phyloP scores from a whole-genome alignment of 2,888 invertebrate genomes.

The Noctua pronuba region DNA sequence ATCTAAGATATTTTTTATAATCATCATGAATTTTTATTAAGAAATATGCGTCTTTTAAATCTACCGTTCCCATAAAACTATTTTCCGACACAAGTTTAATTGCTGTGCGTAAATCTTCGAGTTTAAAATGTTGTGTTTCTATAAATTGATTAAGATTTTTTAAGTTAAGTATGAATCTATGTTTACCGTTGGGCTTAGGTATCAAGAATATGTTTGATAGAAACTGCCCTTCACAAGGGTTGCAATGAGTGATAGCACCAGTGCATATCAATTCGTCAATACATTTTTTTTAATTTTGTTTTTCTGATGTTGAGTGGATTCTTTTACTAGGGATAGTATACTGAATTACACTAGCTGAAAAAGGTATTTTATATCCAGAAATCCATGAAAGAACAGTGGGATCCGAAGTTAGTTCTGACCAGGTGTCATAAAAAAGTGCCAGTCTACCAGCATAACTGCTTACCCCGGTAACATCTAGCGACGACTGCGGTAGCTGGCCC shows the following conservation, averaged over 20 bases:
- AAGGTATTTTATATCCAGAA: not conserved
- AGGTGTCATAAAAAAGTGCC: not conserved
- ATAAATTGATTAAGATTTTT: not conserved
- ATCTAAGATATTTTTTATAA: constrained; percentile 6
- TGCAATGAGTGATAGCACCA: not conserved
- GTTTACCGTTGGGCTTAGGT: constrained; percentile 6
- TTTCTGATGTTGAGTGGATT: constrained; percentile 1
- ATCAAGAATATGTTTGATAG: constrained; percentile 2
- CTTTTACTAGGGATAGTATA: not conserved
- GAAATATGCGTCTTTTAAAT: not conserved
- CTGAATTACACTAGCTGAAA: not conserved
- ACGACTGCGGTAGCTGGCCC: not conserved
- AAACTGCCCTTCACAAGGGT: not conserved
- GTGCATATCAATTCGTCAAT: not conserved
- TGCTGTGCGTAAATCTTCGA: constrained; percentile 4
- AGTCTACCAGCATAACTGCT: not conserved
- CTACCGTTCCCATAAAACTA: not conserved
- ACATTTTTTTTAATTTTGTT: not conserved
- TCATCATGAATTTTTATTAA: not conserved
- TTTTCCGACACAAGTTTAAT: constrained; percentile 5
- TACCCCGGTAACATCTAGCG: not conserved
- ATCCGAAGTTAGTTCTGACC: too few relatives aligned
- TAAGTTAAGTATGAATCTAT: constrained; percentile 12
- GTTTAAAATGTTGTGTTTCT: constrained; percentile 9
- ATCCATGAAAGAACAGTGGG: too few relatives aligned